Evolutionary conservation across 2,797 vertebrate species (phyloP).

Genomic region (Ptychobarbus kaznakovi): DNA sequence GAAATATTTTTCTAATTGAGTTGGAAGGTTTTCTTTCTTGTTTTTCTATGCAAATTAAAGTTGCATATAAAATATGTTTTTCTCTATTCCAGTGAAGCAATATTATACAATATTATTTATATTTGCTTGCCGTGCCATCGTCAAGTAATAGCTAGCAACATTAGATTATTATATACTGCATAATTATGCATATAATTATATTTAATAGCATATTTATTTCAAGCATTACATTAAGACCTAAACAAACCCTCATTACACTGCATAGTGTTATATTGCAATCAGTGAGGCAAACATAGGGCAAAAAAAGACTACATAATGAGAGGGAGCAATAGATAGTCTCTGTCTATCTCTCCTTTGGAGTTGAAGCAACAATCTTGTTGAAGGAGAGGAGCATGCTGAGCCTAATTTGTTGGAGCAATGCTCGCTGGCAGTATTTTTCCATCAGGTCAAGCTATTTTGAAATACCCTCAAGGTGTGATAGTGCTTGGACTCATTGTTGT

Average conservation of each 20-base stretch:
- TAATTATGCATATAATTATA: conserved; percentile 7
- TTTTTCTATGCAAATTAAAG: conserved; percentile 4
- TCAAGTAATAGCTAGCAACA: neutral
- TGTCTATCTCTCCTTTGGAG: conserved; percentile 21
- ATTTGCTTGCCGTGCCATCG: neutral
- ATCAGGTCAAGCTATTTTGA: conserved; percentile 61
- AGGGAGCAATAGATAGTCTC: conserved; percentile 7
- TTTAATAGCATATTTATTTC: conserved; percentile 25
- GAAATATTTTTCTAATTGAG: neutral
- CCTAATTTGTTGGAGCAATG: conserved; percentile 53
- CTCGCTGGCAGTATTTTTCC: conserved; percentile 52
- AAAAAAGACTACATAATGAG: conserved; percentile 21
- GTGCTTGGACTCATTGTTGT: conserved; percentile 56
- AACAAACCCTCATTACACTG: neutral
- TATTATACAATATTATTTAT: neutral
- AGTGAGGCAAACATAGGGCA: neutral
- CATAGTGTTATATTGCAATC: conserved; percentile 12
- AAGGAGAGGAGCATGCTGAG: conserved; percentile 45
- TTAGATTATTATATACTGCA: conserved; percentile 12
- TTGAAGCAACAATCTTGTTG: conserved; percentile 32
- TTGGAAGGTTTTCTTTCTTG: neutral
- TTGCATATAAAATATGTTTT: neutral
- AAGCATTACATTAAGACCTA: neutral
- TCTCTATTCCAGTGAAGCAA: neutral
- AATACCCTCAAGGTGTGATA: conserved; percentile 50